Conservation (phyloP, 2,113 vertebrate genomes). For the Halcyon senegalensis region DNA sequence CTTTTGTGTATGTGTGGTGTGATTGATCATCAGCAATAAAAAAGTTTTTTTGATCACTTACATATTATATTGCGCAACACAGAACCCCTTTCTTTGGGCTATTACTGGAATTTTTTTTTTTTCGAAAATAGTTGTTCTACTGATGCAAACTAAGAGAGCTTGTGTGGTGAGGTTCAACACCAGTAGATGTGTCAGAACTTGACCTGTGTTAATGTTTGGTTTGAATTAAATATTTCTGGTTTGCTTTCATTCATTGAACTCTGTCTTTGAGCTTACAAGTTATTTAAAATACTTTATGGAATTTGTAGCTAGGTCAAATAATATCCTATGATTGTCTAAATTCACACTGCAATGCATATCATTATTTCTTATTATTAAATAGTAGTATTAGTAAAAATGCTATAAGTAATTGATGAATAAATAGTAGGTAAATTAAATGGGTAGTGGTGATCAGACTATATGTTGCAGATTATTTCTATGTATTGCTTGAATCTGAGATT, state of each 20-base stretch:
- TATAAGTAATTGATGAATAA: background rate
- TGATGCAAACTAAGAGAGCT: background rate
- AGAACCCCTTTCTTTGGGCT: background rate
- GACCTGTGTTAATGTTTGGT: background rate
- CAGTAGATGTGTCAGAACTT: background rate
- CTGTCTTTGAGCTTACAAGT: background rate
- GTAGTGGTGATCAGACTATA: background rate
- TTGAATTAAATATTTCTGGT: background rate
- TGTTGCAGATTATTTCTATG: background rate
- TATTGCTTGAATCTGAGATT: background rate
- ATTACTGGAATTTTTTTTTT: background rate
- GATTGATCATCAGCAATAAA: background rate
- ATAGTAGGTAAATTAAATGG: background rate
- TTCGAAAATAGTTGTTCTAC: accelerated
- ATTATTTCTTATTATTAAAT: background rate
- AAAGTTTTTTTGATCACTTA: background rate
- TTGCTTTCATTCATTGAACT: background rate
- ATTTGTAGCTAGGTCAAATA: background rate
- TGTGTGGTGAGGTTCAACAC: background rate
- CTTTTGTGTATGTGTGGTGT: background rate
- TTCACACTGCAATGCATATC: background rate
- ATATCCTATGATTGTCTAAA: background rate
- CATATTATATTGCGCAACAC: background rate
- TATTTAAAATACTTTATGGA: background rate
- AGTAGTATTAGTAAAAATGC: background rate